Percentiles rank a stretch among this genome's conserved stretches.
phyloP scores from a whole-genome alignment of 2,888 invertebrate genomes.

The Caenorhabditis parvicauda region DNA sequence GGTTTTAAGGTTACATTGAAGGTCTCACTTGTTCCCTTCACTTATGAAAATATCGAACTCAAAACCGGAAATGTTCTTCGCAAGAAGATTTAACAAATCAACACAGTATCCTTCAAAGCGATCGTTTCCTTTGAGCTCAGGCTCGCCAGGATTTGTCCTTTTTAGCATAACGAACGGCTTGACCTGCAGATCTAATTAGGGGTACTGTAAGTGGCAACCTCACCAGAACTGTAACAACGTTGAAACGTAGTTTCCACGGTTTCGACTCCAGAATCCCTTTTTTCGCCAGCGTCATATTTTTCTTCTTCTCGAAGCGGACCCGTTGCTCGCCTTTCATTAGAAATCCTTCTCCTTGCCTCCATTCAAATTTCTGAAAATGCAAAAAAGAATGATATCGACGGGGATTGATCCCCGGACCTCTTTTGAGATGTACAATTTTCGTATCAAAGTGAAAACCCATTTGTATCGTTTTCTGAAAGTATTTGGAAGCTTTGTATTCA shows the following conservation, averaged over 20 bases:
- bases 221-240: conserved; percentile 47
- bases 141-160: conserved; percentile 64
- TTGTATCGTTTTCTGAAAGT: no score
- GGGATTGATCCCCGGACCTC: no score
- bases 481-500: no score
- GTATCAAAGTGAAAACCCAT: no score
- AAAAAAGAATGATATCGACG: no score
- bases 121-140: conserved; percentile 53
- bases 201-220: neutral
- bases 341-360: conserved; percentile 37
- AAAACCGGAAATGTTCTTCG: conserved; percentile 49
- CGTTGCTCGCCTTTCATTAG: conserved; percentile 26
- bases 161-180: conserved; percentile 85
- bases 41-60: conserved; percentile 60
- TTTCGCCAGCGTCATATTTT: conserved; percentile 21
- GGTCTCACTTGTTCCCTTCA: conserved; percentile 62
- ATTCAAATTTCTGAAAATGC: conserved; percentile 29
- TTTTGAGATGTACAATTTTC: no score
- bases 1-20: no score
- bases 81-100: conserved; percentile 64
- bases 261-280: conserved; percentile 38
- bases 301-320: conserved; percentile 27
- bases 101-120: conserved; percentile 65
- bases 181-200: conserved; percentile 69
- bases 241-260: conserved; percentile 46